Conservation (phyloP, 2,797 vertebrate species). For the Rhinoraja longicauda region DNA sequence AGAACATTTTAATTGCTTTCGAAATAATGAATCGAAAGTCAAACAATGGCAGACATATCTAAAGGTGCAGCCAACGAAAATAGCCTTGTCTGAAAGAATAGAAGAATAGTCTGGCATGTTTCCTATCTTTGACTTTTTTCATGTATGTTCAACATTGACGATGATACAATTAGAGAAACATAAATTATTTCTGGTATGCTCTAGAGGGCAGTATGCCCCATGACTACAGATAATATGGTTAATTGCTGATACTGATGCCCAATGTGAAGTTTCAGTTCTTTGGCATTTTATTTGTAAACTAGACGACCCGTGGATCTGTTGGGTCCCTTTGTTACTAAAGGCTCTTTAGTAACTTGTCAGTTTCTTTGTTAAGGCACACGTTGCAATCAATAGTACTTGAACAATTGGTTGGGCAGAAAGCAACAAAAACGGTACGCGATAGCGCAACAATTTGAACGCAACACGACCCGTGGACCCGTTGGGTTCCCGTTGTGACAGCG, state of each 20-base stretch:
- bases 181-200: background rate
- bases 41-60: background rate
- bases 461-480: no score
- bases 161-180: background rate
- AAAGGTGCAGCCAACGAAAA: background rate
- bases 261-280: background rate
- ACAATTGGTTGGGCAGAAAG: no score
- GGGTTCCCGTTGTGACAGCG: no score
- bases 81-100: background rate
- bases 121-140: background rate
- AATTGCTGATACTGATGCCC: background rate
- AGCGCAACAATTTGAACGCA: no score
- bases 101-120: background rate
- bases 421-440: no score
- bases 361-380: no score
- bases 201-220: constrained; percentile 37
- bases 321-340: no score
- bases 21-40: background rate
- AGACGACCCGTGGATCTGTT: no score
- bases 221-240: background rate
- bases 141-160: background rate
- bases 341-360: no score
- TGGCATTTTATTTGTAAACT: constrained; percentile 2
- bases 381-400: no score
- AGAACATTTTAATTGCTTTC: background rate